Evolutionary conservation across 2,797 vertebrate species (phyloP).

Genomic region (Monodelphis domestica): DNA sequence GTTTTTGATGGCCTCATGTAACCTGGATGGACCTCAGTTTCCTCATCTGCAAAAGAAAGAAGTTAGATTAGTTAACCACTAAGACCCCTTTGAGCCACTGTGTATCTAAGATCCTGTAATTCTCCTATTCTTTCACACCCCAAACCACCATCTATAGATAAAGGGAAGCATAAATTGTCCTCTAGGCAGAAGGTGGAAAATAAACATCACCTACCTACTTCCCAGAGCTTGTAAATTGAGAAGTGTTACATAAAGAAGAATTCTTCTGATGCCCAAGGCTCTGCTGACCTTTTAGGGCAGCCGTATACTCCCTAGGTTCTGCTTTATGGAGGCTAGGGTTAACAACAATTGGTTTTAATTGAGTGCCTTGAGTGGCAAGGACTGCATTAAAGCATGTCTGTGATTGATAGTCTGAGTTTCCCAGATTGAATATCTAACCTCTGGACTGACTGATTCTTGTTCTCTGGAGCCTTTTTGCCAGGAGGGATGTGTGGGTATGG

Average conservation of each 20-base stretch:
- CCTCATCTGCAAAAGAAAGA: neutral
- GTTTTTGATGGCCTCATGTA: neutral
- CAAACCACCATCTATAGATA: neutral
- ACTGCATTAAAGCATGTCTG: neutral
- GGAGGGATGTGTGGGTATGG: neutral
- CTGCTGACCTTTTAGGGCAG: neutral
- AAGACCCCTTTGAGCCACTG: neutral
- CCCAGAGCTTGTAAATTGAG: neutral
- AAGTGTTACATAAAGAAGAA: neutral
- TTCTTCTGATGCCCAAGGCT: neutral
- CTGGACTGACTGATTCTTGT: neutral
- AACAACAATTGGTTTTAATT: neutral
- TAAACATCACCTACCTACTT: neutral
- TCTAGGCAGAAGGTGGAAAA: neutral
- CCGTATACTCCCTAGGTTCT: neutral
- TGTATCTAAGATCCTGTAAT: neutral
- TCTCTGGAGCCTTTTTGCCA: neutral
- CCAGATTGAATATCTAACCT: neutral
- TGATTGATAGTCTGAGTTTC: neutral
- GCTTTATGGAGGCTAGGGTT: neutral
- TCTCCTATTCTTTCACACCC: neutral
- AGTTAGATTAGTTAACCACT: neutral
- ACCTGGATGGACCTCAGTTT: neutral
- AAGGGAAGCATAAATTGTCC: neutral
- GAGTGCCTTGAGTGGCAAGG: rapidly evolving